Conservation (phyloP, 2,797 vertebrate genomes). For the Smutsia gigantea region DNA sequence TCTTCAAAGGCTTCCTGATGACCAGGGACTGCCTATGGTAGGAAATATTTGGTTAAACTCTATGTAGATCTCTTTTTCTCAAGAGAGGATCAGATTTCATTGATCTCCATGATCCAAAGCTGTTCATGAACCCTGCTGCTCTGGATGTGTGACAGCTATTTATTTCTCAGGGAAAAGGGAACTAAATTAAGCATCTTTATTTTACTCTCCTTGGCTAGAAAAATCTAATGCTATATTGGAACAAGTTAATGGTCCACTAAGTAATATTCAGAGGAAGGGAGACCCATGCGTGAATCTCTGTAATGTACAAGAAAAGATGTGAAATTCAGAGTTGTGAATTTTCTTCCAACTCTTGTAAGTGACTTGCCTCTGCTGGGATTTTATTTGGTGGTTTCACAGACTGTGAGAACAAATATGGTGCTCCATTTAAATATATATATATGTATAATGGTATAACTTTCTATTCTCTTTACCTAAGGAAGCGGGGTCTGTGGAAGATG, state of each 20-base stretch:
- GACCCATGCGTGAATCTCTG: neutral
- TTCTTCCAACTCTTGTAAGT: slow-evolving; percentile 44
- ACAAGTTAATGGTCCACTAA: slow-evolving; percentile 62
- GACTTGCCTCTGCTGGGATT: neutral
- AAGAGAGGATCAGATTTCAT: slow-evolving; percentile 60
- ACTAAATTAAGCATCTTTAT: slow-evolving; percentile 74
- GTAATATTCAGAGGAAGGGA: slow-evolving; percentile 60
- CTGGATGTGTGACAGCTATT: slow-evolving; percentile 61
- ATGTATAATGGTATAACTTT: neutral
- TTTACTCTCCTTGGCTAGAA: slow-evolving; percentile 69
- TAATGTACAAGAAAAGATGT: slow-evolving; percentile 46
- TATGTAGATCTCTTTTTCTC: slow-evolving; percentile 55
- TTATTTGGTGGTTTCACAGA: neutral
- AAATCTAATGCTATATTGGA: slow-evolving; percentile 63
- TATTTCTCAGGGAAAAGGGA: slow-evolving; percentile 71
- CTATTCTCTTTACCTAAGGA: slow-evolving; percentile 31
- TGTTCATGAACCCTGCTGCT: slow-evolving; percentile 54
- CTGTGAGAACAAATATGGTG: neutral
- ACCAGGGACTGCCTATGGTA: slow-evolving; percentile 33
- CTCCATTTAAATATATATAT: neutral
- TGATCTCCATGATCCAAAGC: slow-evolving; percentile 70
- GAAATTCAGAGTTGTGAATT: slow-evolving; percentile 56
- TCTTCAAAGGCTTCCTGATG: slow-evolving; percentile 72
- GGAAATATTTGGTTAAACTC: slow-evolving; percentile 72
- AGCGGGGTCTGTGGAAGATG: slow-evolving; percentile 17